A percentile compares a stretch with the other conserved stretches of the same genome.
Evolutionary conservation across 2,113 vertebrate species (phyloP).

Genomic region (Perca fluviatilis): DNA sequence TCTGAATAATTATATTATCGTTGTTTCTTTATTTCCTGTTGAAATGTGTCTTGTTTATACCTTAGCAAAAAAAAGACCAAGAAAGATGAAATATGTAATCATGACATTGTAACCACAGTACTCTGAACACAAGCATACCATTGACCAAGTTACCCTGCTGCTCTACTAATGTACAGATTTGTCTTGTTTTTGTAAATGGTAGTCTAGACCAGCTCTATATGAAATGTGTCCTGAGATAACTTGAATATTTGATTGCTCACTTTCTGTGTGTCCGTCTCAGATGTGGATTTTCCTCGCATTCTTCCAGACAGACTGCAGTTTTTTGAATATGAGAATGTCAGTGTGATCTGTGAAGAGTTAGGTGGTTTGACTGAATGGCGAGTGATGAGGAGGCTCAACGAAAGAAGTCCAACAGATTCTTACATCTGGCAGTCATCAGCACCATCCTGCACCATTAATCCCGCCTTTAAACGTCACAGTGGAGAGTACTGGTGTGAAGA

Average conservation of each 20-base stretch:
- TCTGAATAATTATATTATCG: background rate
- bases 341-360: background rate
- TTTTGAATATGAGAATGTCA: background rate
- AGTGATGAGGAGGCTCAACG: background rate
- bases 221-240: no score
- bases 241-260: no score
- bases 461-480: rapidly evolving
- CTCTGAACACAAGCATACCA: no score
- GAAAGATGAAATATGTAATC: no score
- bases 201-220: no score
- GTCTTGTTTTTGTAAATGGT: no score
- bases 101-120: no score
- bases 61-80: background rate
- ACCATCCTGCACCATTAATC: background rate
- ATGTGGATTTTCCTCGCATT: conserved; percentile 6
- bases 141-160: no score
- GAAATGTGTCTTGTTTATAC: background rate
- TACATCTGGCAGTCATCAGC: rapidly evolving
- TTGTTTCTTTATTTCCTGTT: background rate
- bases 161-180: no score
- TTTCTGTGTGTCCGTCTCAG: background rate
- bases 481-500: conserved; percentile 57
- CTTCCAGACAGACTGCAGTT: conserved; percentile 28
- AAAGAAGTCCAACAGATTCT: rapidly evolving
- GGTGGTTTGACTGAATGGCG: rapidly evolving